Conservation (phyloP, 2,113 vertebrate species). For the Leucopsar rothschildi region DNA sequence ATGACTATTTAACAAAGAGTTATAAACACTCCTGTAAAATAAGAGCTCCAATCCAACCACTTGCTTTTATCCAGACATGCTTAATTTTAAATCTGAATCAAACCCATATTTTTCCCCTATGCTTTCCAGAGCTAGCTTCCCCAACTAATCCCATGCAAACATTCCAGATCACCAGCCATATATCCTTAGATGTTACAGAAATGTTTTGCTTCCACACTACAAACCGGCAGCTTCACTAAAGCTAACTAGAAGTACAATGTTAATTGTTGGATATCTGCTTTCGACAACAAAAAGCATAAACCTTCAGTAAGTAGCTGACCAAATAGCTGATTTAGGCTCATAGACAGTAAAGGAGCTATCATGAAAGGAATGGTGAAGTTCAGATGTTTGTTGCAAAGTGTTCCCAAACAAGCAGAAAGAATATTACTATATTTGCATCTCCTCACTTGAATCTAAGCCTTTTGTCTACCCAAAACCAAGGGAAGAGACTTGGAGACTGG, state of each 20-base stretch:
- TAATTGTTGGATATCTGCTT: not conserved
- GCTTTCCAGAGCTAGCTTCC: not conserved
- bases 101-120: not conserved
- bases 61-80: not conserved
- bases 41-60: not conserved
- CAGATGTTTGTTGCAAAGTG: not conserved
- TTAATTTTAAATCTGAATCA: not conserved
- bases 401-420: not conserved
- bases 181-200: not conserved
- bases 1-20: not conserved
- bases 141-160: not conserved
- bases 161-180: not conserved
- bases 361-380: not conserved
- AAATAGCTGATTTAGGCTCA: not conserved
- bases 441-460: not conserved
- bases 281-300: not conserved
- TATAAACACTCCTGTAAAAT: not conserved
- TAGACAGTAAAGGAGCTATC: not conserved
- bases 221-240: not conserved
- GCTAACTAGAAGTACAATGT: not conserved
- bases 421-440: not conserved
- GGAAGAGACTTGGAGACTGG: not conserved
- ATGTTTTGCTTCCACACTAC: not conserved
- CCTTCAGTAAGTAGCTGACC: not conserved
- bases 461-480: not conserved